Evolutionary conservation across 2,888 invertebrate species (phyloP), one percentile per base, ranked within the genome.

Genomic region (Phlogophora meticulosa): DNA sequence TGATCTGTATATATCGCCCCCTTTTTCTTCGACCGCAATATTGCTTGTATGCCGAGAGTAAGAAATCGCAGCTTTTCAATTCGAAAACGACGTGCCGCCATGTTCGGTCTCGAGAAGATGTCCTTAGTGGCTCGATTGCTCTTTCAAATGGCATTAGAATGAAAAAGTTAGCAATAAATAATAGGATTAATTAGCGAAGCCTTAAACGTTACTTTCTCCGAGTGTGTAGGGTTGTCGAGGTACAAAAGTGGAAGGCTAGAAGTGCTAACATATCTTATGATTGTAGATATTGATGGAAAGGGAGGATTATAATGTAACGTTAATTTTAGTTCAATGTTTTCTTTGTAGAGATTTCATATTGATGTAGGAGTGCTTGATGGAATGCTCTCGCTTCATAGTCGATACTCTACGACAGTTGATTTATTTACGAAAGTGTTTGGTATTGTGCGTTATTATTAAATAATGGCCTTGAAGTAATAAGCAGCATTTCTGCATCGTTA

Each of bases 311-410:
- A 87, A 88, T 90, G 88, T 92, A 92, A 91, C 90, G 85, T 90
- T 92, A 91, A 91, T 92, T 93, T 94, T 94, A 94, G 94, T 95
- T 94, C 83, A 90, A 93, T 92, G 88, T 92, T 94, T 93, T 93
- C 90, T 92, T 93, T 92, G 89, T 94, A 93, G 92, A 91, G 88
- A 92, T 93, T 93, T 93, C 92, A 90, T 92, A 93, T 89, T 91
- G 88, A 89, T 86, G 87, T 92, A 91, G 88, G 80, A 72, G 82
- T 89, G 92, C 88, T 92, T 85, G 87, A 82, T 91, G 93, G 88
- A 94, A 93, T 94, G 93, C 93, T 91, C 78, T 86, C 87, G 89
- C 83, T 86, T 85, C 61, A 72, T 68, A 56, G 67, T 77, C 63
- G 53, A 57, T 51, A 53, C 64, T 72, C 68, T 64, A 62, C 69